Evolutionary conservation across 2,797 vertebrate species (phyloP).

Genomic region (Phrynocephalus forsythii): DNA sequence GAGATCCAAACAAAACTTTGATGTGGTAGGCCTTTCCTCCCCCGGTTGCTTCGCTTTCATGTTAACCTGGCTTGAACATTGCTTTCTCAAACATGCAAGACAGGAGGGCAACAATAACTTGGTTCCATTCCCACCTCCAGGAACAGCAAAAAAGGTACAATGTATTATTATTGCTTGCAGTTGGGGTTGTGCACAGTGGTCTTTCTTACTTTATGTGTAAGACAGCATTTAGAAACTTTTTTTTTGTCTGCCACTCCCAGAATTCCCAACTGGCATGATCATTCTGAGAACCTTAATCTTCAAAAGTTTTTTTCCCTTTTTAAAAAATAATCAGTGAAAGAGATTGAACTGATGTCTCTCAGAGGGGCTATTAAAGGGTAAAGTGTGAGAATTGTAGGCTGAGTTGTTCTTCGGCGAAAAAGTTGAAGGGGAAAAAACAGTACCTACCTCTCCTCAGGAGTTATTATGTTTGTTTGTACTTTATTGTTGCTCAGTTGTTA

Average conservation of each 20-base stretch:
- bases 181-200: constrained; percentile 13
- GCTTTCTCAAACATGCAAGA: not conserved
- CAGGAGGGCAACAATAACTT: constrained; percentile 4
- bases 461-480: not conserved
- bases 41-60: constrained; percentile 33
- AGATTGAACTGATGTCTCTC: no score
- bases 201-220: not conserved
- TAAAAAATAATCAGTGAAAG: not conserved
- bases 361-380: no score
- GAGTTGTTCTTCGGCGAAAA: no score
- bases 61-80: constrained; percentile 25
- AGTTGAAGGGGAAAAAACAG: not conserved
- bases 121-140: not conserved
- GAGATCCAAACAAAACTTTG: constrained; percentile 54
- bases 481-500: no score
- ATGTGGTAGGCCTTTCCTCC: constrained; percentile 52
- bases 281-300: not conserved
- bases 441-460: not conserved
- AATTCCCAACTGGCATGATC: not conserved
- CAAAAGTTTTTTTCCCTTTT: not conserved
- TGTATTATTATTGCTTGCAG: constrained; percentile 4
- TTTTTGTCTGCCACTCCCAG: not conserved
- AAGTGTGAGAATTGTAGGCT: no score
- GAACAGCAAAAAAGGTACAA: not conserved
- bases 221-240: constrained; percentile 11